Base-by-base conservation (phyloP, 2,797 vertebrate species). In the Otus scops region DNA sequence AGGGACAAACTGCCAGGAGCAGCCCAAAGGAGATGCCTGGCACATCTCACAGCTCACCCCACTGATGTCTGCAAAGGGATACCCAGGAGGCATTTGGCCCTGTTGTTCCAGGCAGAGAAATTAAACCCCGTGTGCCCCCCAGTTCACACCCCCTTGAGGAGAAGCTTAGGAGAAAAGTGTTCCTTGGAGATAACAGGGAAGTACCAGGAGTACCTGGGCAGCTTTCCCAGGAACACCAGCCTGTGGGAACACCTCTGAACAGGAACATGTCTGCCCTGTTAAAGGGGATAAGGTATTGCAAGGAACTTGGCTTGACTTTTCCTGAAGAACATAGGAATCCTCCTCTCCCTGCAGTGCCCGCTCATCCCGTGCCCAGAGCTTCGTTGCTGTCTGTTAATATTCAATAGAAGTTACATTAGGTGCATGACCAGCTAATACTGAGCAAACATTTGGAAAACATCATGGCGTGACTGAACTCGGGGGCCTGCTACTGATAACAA, bases 401-500 rank as follows among this genome's bases (percentile, higher is more conserved):
- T 99, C 99, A 99, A 99, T 99, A 98, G 64, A 97, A 96, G 91
- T 98, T 98, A 98, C 98, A 98, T 98, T 98, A 98, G 98, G 98
- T 98, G 98, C 98, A 98, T 98, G 98, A 98, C 98, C 98, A 97
- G 98, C 98, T 99, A 98, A 98, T 99, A 99, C 99, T 99, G 98
- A 99, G 98, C 98, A 99, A 99, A 99, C 99, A 99, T 98, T 99
- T 99, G 98, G 92, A 94, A 98, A 99, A 98, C 99, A 99, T 99
- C 98, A 98, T 98, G 98, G 98, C 98, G 94, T 98, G 98, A 98
- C 97, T 98, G 98, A 98, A 98, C 98, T 98, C 97, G 97, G 98
- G 94, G 95, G 97, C 96, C 95, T 94, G 97, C 92, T 85, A 45
- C 98, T 98, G 98, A 98, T 98, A 99, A 99, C 98, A 81, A 98